Evolutionary conservation across 2,888 invertebrate genomes (phyloP).

Genomic region (Neoascia interrupta): DNA sequence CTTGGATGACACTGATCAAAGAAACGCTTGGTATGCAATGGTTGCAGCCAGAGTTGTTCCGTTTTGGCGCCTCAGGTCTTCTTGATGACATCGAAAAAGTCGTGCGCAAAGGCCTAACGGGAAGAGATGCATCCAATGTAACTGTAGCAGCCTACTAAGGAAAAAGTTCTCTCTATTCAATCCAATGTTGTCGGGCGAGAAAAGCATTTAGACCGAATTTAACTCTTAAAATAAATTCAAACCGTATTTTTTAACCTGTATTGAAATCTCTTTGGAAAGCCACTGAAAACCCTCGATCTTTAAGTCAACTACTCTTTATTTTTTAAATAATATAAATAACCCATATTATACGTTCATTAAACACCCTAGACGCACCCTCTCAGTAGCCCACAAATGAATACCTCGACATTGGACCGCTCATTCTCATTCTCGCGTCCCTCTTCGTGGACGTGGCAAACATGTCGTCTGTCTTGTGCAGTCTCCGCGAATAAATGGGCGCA

Average conservation of each 20-base stretch:
- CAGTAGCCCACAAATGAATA: constrained; percentile 40
- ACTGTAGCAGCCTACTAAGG: constrained; percentile 34
- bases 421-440: constrained; percentile 92
- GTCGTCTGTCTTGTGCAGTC: constrained; percentile 51
- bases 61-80: constrained; percentile 96
- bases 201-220: too few species aligned
- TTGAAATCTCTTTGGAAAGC: background rate
- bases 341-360: constrained; percentile 2
- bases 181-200: background rate
- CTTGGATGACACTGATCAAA: constrained; percentile 92
- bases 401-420: constrained; percentile 77
- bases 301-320: background rate
- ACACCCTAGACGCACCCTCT: background rate
- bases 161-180: background rate
- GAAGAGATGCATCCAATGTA: constrained; percentile 4
- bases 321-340: constrained; percentile 48
- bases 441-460: constrained; percentile 82
- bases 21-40: constrained; percentile 92
- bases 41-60: constrained; percentile 89
- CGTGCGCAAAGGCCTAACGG: constrained; percentile 71
- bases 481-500: constrained; percentile 82
- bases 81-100: constrained; percentile 87
- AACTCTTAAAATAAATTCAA: too few species aligned
- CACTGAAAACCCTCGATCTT: background rate
- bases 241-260: too few species aligned